phyloP scores from a whole-genome alignment of 2,113 vertebrate species.

The Rhombomys opimus region DNA sequence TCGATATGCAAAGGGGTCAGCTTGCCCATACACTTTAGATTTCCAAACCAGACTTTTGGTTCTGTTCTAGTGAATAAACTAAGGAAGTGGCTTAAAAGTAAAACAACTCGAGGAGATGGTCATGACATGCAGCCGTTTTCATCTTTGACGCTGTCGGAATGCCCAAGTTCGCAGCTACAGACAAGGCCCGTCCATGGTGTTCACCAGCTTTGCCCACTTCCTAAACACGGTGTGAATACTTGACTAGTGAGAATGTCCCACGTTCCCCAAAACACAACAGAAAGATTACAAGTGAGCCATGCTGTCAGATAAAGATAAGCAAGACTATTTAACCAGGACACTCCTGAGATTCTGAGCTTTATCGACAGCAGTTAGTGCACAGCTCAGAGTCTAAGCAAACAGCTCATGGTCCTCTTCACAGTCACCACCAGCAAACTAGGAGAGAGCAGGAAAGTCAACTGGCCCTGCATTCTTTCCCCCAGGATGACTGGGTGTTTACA shows the following conservation, averaged over 20 bases:
- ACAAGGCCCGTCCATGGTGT: neutral
- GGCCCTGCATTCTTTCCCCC: constrained; percentile 35
- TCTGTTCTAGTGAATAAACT: constrained; percentile 22
- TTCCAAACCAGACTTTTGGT: neutral
- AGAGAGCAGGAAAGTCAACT: constrained; percentile 37
- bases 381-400: neutral
- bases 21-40: neutral
- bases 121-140: neutral
- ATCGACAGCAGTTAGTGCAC: neutral
- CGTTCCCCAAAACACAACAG: neutral
- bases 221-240: neutral
- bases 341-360: constrained; percentile 3
- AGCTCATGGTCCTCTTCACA: neutral
- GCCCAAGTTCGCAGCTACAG: neutral
- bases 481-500: neutral
- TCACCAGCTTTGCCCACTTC: neutral
- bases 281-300: constrained; percentile 10
- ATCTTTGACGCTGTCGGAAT: neutral
- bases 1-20: constrained; percentile 5
- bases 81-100: constrained; percentile 2
- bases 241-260: neutral
- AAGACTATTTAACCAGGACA: constrained; percentile 27
- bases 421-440: neutral
- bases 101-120: neutral
- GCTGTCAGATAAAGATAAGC: constrained; percentile 2